A percentile compares a stretch with the other conserved stretches of the same genome.
phyloP scores from a whole-genome alignment of 2,113 vertebrate species.

The Tiliqua scincoides region DNA sequence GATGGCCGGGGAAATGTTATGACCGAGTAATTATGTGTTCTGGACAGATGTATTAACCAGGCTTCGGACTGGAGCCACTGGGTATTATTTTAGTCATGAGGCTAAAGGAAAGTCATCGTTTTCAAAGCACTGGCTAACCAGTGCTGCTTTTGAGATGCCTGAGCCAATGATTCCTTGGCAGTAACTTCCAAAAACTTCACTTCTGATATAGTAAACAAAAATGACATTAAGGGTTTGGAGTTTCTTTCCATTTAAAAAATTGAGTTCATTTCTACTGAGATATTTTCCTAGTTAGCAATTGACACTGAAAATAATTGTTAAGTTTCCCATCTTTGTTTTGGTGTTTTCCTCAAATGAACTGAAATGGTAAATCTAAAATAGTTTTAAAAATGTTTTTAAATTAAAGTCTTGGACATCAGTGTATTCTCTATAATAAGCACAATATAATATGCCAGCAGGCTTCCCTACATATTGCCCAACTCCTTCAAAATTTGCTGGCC shows the following conservation, averaged over 20 bases:
- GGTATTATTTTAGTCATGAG: constrained; percentile 90
- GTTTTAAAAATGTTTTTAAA: no score
- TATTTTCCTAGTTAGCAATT: constrained; percentile 76
- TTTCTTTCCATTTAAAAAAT: constrained; percentile 75
- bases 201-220: constrained; percentile 84
- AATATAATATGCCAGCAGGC: no score
- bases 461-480: no score
- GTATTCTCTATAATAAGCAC: background rate
- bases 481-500: no score
- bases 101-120: constrained; percentile 81
- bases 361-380: background rate
- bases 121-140: constrained; percentile 82
- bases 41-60: constrained; percentile 96
- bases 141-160: constrained; percentile 76
- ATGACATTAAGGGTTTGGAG: constrained; percentile 80
- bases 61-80: constrained; percentile 91
- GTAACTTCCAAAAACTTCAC: constrained; percentile 78
- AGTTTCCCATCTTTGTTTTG: constrained; percentile 63
- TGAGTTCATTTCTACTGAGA: constrained; percentile 75
- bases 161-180: constrained; percentile 81
- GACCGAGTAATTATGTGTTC: constrained; percentile 89
- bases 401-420: background rate
- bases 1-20: constrained; percentile 88
- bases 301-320: constrained; percentile 56
- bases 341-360: background rate